phyloP scores from a whole-genome alignment of 2,888 invertebrate genomes.

The Drosophila dives region DNA sequence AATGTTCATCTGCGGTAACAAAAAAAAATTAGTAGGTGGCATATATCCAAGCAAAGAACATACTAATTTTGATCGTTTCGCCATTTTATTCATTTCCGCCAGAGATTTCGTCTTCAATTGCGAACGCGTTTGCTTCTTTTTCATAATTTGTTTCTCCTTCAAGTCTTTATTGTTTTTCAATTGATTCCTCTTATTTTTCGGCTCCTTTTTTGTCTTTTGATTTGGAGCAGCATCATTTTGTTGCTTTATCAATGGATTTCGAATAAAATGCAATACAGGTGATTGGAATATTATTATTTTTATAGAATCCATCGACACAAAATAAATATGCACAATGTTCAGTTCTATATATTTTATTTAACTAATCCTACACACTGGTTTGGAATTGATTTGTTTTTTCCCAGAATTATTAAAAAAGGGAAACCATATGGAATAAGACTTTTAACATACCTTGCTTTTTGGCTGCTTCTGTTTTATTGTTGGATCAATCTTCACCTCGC shows the following conservation, averaged over 20 bases:
- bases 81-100: too few species aligned
- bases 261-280: not conserved
- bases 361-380: not conserved
- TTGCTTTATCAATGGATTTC: not conserved
- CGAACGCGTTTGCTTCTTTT: not conserved
- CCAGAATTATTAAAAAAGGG: not conserved
- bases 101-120: too few species aligned
- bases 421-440: not conserved
- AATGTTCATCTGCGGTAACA: constrained; percentile 38
- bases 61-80: constrained; percentile 7
- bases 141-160: not conserved
- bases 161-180: too few species aligned
- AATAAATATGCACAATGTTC: not conserved
- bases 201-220: not conserved
- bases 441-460: not conserved
- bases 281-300: not conserved
- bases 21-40: constrained; percentile 43
- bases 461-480: not conserved
- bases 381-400: not conserved
- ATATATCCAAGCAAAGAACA: constrained; percentile 32
- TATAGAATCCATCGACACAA: not conserved
- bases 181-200: not conserved
- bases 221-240: not conserved
- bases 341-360: not conserved
- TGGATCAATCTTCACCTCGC: not conserved